phyloP scores from a whole-genome alignment of 2,113 vertebrate genomes.

The Paraplagusia blochii region DNA sequence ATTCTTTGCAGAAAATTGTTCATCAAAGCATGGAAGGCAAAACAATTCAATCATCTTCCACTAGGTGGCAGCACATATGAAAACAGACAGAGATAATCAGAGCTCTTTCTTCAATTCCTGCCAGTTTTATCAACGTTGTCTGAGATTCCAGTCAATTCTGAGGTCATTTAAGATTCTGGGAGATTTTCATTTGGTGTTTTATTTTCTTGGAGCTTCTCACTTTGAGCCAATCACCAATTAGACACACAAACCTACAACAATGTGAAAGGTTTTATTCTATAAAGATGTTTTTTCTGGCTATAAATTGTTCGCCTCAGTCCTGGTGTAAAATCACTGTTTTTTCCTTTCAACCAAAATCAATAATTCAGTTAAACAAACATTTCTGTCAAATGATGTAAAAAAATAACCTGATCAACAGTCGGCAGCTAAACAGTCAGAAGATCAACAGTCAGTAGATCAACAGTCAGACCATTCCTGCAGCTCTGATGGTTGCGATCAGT shows the following conservation, averaged over 20 bases:
- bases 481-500: no score
- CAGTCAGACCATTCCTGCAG: no score
- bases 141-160: no score
- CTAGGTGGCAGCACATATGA: no score
- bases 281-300: constrained; percentile 33
- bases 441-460: neutral
- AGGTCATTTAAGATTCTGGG: no score
- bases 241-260: constrained; percentile 6
- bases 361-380: constrained; percentile 27
- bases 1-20: no score
- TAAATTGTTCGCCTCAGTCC: constrained; percentile 28
- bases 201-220: no score
- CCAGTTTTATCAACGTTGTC: no score
- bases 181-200: no score
- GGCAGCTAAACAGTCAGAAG: constrained; percentile 1
- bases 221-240: neutral
- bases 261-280: constrained; percentile 47
- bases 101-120: no score
- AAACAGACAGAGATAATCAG: neutral
- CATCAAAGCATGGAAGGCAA: no score
- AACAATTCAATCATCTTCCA: no score
- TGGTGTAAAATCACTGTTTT: constrained; percentile 10
- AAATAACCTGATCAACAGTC: constrained; percentile 22
- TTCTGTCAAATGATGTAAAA: constrained; percentile 30
- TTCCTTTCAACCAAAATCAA: constrained; percentile 3